phyloP scores from a whole-genome alignment of 2,888 invertebrate genomes.

The Trichogramma evanescens region DNA sequence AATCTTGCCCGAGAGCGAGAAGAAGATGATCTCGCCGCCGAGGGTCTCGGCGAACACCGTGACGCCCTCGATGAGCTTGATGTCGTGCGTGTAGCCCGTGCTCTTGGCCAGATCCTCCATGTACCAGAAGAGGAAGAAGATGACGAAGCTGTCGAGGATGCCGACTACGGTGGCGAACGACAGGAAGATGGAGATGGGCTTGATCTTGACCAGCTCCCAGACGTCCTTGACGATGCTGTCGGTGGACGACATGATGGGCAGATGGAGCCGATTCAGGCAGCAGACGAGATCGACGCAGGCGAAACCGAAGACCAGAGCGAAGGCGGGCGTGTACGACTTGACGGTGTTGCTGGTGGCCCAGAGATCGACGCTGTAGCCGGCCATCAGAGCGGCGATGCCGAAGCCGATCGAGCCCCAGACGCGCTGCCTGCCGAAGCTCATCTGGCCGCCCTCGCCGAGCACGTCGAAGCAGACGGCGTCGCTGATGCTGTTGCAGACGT shows the following conservation, averaged over 20 bases:
- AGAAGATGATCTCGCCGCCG: slow-evolving; percentile 71
- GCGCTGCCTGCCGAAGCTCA: slow-evolving; percentile 69
- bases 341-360: slow-evolving; percentile 52
- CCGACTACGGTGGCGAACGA: slow-evolving; percentile 69
- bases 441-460: slow-evolving; percentile 63
- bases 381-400: slow-evolving; percentile 64
- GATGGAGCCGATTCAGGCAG: slow-evolving; percentile 56
- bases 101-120: slow-evolving; percentile 66
- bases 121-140: slow-evolving; percentile 79
- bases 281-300: slow-evolving; percentile 61
- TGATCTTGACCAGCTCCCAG: slow-evolving; percentile 55
- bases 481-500: slow-evolving; percentile 78
- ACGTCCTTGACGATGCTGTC: slow-evolving; percentile 64
- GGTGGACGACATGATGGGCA: slow-evolving; percentile 63
- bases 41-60: slow-evolving; percentile 74
- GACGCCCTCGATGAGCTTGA: slow-evolving; percentile 73
- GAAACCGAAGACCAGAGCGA: slow-evolving; percentile 60
- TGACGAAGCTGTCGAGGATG: slow-evolving; percentile 71
- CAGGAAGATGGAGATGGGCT: slow-evolving; percentile 63
- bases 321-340: slow-evolving; percentile 68
- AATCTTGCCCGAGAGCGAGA: slow-evolving; percentile 70
- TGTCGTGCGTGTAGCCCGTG: slow-evolving; percentile 57
- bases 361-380: slow-evolving; percentile 64
- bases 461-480: slow-evolving; percentile 88
- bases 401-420: slow-evolving; percentile 81